Percentiles rank a stretch among this genome's conserved stretches.
phyloP scores from a whole-genome alignment of 2,113 vertebrate genomes.

The Sylvia atricapilla region DNA sequence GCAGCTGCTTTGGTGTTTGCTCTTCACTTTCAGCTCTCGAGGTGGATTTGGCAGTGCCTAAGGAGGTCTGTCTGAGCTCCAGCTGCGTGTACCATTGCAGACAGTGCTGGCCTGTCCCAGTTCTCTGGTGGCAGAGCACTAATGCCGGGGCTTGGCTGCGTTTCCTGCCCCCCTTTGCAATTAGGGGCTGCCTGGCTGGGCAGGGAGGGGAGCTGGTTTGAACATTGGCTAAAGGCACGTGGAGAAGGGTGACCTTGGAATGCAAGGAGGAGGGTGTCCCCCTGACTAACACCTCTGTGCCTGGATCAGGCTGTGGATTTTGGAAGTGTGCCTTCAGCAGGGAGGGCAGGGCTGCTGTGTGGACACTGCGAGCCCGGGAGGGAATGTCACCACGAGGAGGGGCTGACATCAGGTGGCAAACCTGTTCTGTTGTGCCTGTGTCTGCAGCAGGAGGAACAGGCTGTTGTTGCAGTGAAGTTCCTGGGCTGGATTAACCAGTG shows the following conservation, averaged over 20 bases:
- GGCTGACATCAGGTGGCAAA: not conserved
- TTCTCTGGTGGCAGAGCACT: not conserved
- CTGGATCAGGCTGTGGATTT: not conserved
- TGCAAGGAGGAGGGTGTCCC: not conserved
- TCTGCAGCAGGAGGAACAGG: not conserved
- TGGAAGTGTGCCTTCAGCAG: fast-evolving
- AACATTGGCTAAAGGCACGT: fast-evolving
- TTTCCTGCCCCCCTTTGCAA: not conserved
- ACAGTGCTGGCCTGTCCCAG: not conserved
- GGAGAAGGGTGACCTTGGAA: not conserved
- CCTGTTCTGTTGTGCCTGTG: fast-evolving
- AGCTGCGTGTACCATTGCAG: not conserved
- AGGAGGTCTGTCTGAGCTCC: conserved; percentile 8
- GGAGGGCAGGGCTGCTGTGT: not conserved
- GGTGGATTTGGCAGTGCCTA: not conserved
- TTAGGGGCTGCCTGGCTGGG: fast-evolving
- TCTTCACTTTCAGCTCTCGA: not conserved
- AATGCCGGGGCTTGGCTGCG: not conserved
- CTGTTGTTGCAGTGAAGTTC: not conserved
- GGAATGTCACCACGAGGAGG: fast-evolving
- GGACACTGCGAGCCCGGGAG: fast-evolving
- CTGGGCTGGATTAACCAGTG: not conserved
- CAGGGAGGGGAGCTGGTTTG: not conserved
- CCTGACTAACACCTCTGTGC: not conserved
- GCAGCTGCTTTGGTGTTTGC: not conserved